A percentile compares a stretch with the other conserved stretches of the same genome.
These are phyloP conservation scores for Clusia tigrina DNA, from an alignment of 2,888 invertebrate species.

Conservation along the genomic window DNA sequence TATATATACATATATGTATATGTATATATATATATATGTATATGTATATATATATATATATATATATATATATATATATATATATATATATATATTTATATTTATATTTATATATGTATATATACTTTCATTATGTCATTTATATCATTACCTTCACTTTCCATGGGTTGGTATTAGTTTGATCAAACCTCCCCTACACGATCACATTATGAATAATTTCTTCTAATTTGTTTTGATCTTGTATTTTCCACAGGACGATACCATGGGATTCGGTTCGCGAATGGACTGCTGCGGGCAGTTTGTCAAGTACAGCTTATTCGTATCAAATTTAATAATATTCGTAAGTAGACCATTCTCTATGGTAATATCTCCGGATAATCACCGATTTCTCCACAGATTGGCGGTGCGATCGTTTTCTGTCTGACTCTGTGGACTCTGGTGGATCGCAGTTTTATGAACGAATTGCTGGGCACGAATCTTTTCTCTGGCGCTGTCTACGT, in stretches of 20 bases:
- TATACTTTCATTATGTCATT: background rate
- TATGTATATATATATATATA: constrained; percentile 6
- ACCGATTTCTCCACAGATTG: no score
- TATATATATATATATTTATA: constrained; percentile 10
- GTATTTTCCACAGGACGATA: constrained; percentile 51
- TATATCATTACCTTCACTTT: background rate
- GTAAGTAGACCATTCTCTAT: constrained; percentile 71
- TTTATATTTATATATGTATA: background rate
- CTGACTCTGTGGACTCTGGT: constrained; percentile 86
- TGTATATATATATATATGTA: constrained; percentile 1
- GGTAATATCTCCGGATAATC: no score
- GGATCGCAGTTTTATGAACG: constrained; percentile 84
- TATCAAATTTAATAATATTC: constrained; percentile 83
- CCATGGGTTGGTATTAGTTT: no score
- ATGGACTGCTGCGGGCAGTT: constrained; percentile 90
- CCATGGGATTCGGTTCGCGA: constrained; percentile 79
- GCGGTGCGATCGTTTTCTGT: constrained; percentile 78
- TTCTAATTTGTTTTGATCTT: constrained; percentile 19
- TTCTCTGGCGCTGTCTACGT: constrained; percentile 87
- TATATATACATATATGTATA: background rate
- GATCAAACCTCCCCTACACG: no score
- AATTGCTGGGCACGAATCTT: constrained; percentile 85
- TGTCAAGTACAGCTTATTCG: constrained; percentile 86
- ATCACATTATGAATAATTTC: constrained; percentile 5
- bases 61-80: constrained; percentile 9